Evolutionary conservation across 2,888 invertebrate species (phyloP).

Genomic region (Scaptomyza parva): DNA sequence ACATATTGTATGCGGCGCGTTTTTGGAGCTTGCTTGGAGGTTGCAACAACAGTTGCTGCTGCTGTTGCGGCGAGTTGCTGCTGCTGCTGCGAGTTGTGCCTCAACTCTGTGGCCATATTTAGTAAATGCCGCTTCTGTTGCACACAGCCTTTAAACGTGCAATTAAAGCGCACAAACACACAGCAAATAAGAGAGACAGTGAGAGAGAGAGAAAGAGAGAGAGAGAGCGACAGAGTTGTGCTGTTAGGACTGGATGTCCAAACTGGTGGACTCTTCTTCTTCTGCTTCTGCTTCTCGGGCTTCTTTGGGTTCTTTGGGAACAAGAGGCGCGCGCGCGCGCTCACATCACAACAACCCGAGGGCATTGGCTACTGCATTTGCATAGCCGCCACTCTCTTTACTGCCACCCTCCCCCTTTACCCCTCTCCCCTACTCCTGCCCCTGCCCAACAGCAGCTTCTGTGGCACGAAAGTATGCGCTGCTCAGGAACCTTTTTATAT

Average conservation of each 20-base stretch:
- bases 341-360: slow-evolving; percentile 83
- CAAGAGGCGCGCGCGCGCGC: slow-evolving; percentile 59
- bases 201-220: background rate
- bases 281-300: background rate
- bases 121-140: slow-evolving; percentile 80
- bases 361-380: slow-evolving; percentile 84
- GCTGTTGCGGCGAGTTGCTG: slow-evolving; percentile 4
- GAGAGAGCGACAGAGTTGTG: slow-evolving; percentile 25
- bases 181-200: too few relatives aligned
- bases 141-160: slow-evolving; percentile 79
- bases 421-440: background rate
- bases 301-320: slow-evolving; percentile 1
- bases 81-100: slow-evolving; percentile 27
- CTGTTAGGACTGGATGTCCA: slow-evolving; percentile 42
- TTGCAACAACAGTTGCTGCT: too few relatives aligned
- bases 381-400: slow-evolving; percentile 70
- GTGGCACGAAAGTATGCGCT: slow-evolving; percentile 33
- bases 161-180: slow-evolving; percentile 73
- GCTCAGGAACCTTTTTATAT: slow-evolving; percentile 20
- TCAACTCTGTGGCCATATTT: slow-evolving; percentile 71
- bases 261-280: slow-evolving; percentile 19
- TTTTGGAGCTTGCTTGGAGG: slow-evolving; percentile 20
- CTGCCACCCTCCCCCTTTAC: background rate
- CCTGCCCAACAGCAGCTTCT: too few relatives aligned
- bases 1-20: slow-evolving; percentile 46